Evolutionary conservation across 2,113 vertebrate species (phyloP).

Genomic region (Macaca nemestrina): DNA sequence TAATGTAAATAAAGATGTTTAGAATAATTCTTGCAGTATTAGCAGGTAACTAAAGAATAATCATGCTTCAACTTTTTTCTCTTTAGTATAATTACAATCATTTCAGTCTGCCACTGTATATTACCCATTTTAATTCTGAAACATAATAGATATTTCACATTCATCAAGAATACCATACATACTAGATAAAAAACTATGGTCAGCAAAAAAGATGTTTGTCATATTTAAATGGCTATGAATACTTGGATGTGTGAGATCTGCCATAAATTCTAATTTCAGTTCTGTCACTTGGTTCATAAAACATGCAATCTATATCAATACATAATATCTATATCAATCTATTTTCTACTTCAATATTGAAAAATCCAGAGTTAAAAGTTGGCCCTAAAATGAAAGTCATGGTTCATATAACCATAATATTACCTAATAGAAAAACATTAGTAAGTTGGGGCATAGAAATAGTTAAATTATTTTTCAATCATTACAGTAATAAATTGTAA

Average conservation of each 20-base stretch:
- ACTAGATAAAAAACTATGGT: background rate
- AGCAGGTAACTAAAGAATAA: background rate
- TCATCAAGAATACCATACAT: background rate
- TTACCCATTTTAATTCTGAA: background rate
- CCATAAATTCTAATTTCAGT: background rate
- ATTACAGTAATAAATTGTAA: background rate
- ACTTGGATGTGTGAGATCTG: background rate
- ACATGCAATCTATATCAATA: background rate
- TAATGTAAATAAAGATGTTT: background rate
- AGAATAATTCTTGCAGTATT: background rate
- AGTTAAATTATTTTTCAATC: background rate
- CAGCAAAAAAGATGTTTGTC: background rate
- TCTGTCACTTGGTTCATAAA: background rate
- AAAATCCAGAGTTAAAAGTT: background rate
- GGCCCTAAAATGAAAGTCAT: background rate
- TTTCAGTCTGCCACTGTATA: background rate
- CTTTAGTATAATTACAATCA: background rate
- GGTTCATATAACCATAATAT: background rate
- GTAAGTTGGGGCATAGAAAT: background rate
- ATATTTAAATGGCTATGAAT: background rate
- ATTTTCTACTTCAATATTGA: background rate
- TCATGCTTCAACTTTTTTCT: background rate
- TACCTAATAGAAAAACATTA: background rate
- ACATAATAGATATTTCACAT: background rate
- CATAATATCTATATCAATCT: too few species aligned